Evolutionary conservation across 2,888 invertebrate genomes (phyloP), one percentile per base, ranked within the genome.

Genomic region (Drosophila cognata): DNA sequence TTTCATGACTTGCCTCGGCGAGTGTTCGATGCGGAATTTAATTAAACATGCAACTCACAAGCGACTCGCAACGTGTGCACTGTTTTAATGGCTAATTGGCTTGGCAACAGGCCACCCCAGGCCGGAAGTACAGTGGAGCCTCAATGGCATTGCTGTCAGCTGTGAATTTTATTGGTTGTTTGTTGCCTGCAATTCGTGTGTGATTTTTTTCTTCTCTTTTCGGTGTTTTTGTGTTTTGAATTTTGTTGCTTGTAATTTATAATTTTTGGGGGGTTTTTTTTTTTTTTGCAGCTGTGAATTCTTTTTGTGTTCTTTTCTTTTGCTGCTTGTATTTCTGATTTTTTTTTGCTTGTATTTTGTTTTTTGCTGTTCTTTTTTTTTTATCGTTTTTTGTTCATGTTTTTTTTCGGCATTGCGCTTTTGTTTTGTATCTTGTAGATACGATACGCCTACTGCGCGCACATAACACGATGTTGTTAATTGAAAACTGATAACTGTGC

Each of bases 381-480:
- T 66, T 58, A 33, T 55, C 60, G 52, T 13, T 64, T 64, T 63
- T 61, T 50, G 62, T 48, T 33, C 43, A 29, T 57, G 48, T 35
- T 41, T 56, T 29, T 69, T 71, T 79, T 79, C 77, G 77, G 80
- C 67, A 71, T 68, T 79, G 58, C 58, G 67, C 58, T 68, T 68
- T 74, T 80, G 65, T 79, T 79, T 77, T 85, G 73, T 85, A 77
- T 77, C 75, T 83, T 64, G 28, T 53, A 81, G 79, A 85, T 82
- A 70, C 81, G 76, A 76, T 73, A 77, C 75, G 77, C 81, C 78
- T 74, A 77, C 76, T 74, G 70, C 57, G 71, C 46, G 71, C 74
- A 90, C 84, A 82, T 81, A 89, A 81, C 85, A 90, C 75, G 88
- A 82, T 89, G 85, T 84, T 89, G 90, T 90, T 89, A 89, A 89